Conservation (phyloP, 2,888 invertebrate genomes). For the Oscheius myriophilus region DNA sequence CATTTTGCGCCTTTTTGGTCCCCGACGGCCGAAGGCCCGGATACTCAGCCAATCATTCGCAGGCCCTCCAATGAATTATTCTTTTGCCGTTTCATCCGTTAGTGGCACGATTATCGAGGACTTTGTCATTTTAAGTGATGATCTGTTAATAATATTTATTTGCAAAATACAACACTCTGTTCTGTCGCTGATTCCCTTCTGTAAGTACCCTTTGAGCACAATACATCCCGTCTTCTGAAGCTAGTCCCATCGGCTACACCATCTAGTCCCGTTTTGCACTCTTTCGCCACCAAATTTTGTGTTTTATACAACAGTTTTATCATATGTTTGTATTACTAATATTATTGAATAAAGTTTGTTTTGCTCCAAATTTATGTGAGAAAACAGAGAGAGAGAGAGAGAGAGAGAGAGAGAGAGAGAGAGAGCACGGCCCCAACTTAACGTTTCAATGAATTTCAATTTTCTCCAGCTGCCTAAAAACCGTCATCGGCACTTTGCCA, state of each 20-base stretch:
- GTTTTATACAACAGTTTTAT: conserved; percentile 4
- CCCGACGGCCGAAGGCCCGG: not conserved
- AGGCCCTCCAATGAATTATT: conserved; percentile 1
- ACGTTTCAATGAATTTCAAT: too few species aligned
- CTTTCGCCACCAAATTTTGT: conserved; percentile 4
- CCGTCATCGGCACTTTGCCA: too few species aligned
- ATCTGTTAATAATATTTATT: conserved; percentile 32
- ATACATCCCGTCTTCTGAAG: conserved; percentile 19
- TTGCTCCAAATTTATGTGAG: conserved; percentile 18
- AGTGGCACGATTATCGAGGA: not conserved
- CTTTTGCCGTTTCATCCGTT: not conserved
- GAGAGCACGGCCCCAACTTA: too few species aligned
- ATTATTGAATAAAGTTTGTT: conserved; percentile 38
- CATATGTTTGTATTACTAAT: conserved; percentile 27
- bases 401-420: conserved; percentile 18
- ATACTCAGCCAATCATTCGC: not conserved
- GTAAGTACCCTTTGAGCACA: conserved; percentile 18
- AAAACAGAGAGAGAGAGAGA: too few species aligned
- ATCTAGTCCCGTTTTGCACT: conserved; percentile 15
- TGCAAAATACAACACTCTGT: not conserved
- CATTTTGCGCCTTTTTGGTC: not conserved
- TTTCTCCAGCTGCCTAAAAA: too few species aligned
- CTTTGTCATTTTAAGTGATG: conserved; percentile 4
- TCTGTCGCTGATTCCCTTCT: conserved; percentile 16
- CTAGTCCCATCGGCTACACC: conserved; percentile 2